Evolutionary conservation across 64 coral and sea anemone genomes (phyloP).

Genomic region (Platygyra sinensis): DNA sequence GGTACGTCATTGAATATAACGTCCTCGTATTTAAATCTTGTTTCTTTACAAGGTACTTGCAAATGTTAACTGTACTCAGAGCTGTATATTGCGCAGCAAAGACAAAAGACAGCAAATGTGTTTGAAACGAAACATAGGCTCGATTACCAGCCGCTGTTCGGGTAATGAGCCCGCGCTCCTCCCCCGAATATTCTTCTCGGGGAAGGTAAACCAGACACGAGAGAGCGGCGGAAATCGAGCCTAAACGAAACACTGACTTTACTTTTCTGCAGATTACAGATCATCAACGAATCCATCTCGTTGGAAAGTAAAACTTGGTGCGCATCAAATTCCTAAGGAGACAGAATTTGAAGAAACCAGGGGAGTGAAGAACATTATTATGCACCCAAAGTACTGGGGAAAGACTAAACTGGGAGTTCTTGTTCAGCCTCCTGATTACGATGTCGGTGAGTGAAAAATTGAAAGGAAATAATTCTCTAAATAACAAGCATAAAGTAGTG

Average conservation of each 20-base stretch:
- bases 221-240: no score
- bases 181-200: no score
- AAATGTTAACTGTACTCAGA: no score
- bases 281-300: constrained; percentile 28
- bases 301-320: constrained; percentile 42
- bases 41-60: background rate
- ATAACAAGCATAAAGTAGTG: background rate
- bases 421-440: constrained; percentile 33
- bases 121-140: background rate
- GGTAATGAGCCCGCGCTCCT: no score
- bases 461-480: background rate
- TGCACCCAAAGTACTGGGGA: constrained; percentile 30
- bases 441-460: constrained; percentile 19
- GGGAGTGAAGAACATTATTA: background rate
- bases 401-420: constrained; percentile 29
- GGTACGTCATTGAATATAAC: constrained; percentile 26
- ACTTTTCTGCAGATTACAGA: background rate
- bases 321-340: background rate
- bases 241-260: no score
- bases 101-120: no score
- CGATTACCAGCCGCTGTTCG: no score
- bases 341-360: background rate
- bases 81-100: no score
- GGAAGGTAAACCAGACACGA: no score
- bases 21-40: background rate